A percentile compares a stretch with the other conserved stretches of the same genome.
Evolutionary conservation across 2,113 vertebrate species (phyloP).

Genomic region (Anoura caudifer): DNA sequence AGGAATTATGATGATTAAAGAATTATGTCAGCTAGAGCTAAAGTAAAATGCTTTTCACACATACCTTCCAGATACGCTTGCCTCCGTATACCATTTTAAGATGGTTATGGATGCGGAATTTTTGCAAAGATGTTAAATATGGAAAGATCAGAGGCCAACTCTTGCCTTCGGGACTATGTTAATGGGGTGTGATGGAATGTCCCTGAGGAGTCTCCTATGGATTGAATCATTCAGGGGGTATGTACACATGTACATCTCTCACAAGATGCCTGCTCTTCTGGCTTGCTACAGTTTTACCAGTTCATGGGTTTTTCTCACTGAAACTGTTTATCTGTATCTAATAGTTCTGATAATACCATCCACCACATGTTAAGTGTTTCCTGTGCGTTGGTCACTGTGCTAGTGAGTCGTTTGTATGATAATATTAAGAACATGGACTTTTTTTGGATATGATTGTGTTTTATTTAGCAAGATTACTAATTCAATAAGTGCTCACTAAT

Average conservation of each 20-base stretch:
- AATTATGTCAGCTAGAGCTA: background rate
- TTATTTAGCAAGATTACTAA: conserved; percentile 11
- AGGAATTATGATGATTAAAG: conserved; percentile 58
- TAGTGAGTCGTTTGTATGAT: background rate
- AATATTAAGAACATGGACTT: background rate
- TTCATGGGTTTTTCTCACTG: background rate
- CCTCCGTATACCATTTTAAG: conserved; percentile 22
- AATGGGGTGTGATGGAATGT: conserved; percentile 67
- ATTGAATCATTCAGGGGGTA: background rate
- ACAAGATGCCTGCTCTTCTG: background rate
- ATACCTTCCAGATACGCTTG: background rate
- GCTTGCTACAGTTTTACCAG: background rate
- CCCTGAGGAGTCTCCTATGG: conserved; percentile 33
- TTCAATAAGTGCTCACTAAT: background rate
- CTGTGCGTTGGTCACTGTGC: background rate
- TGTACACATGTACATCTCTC: background rate
- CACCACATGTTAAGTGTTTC: background rate
- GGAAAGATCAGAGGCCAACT: conserved; percentile 59
- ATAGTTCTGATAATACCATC: background rate
- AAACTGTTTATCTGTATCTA: background rate
- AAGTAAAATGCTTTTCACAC: background rate
- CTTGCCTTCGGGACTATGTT: conserved; percentile 58
- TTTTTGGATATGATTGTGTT: background rate
- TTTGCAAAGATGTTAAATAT: conserved; percentile 59
- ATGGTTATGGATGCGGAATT: conserved; percentile 36